Percentiles rank a stretch among this genome's conserved stretches.
These are phyloP conservation scores for Ephestia elutella DNA, from an alignment of 1,140 invertebrate genomes.

Conservation along the genomic window DNA sequence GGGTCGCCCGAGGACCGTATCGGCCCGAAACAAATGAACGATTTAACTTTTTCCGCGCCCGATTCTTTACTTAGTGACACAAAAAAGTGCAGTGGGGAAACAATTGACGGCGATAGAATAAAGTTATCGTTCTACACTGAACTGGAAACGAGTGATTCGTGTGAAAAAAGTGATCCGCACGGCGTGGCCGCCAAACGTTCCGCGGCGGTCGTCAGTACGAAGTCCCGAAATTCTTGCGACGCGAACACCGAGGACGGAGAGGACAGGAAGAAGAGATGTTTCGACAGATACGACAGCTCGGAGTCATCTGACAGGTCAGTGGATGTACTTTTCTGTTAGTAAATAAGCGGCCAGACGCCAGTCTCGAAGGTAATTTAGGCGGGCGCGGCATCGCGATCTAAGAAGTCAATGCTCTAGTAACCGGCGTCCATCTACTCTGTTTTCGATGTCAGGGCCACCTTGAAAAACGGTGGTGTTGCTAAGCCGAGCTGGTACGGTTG, in stretches of 20 bases:
- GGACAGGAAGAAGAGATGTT: constrained; percentile 86
- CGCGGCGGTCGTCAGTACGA: constrained; percentile 38
- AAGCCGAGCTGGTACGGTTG: constrained; percentile 47
- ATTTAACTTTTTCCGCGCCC: constrained; percentile 69
- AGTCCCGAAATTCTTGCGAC: constrained; percentile 49
- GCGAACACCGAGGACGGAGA: constrained; percentile 62
- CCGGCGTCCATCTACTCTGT: constrained; percentile 63
- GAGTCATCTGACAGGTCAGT: constrained; percentile 91
- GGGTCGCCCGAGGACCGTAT: constrained; percentile 58
- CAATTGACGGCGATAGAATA: constrained; percentile 50
- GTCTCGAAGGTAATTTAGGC: constrained; percentile 5
- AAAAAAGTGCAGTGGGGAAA: constrained; percentile 68
- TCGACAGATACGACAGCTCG: constrained; percentile 91
- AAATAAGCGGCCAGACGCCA: constrained; percentile 20
- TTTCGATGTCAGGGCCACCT: constrained; percentile 71
- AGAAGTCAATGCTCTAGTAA: constrained; percentile 71
- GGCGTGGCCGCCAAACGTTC: constrained; percentile 62
- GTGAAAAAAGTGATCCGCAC: constrained; percentile 68
- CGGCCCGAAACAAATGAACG: constrained; percentile 54
- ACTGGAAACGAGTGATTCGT: constrained; percentile 62
- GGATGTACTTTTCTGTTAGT: constrained; percentile 27
- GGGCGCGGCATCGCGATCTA: constrained; percentile 40
- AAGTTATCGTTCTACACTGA: constrained; percentile 67
- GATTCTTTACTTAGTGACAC: constrained; percentile 62
- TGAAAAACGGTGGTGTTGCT: constrained; percentile 53